Base-by-base conservation (phyloP, 2,888 invertebrate species). In the Agonopterix arenella region DNA sequence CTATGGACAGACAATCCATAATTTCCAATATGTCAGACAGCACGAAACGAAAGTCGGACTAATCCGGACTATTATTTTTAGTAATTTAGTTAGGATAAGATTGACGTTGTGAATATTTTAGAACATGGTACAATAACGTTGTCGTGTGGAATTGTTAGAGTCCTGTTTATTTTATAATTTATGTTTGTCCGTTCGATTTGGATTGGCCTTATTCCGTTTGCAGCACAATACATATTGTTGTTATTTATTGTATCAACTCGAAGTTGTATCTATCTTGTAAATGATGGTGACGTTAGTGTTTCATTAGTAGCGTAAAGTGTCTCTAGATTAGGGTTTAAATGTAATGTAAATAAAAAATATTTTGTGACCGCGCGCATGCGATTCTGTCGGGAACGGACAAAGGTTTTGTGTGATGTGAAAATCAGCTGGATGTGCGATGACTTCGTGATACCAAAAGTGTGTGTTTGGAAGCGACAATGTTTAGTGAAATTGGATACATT, bases 401-500 rank as follows among this genome's bases (percentile, higher is more conserved):
- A 90, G 90, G 90, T 90, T 90, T 90, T 89, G 86, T 90, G 88
- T 84, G 81, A 75, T 84, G 86, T 84, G 85, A 74, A 81, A 85
- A 86, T 90, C 90, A 90, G 90, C 90, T 90, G 90, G 89, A 78
- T 77, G 79, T 88, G 90, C 85, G 74, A 90, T 90, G 90, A 86
- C 86, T 89, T 88, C 83, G 84, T 84, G 82, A 76, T 80, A 76
- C 66, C 66, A 77, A 79, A 82, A 84, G 77, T 79, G 85, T 80
- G 79, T 80, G 80, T 75, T 79, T 73, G 62, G 70, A 76, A 80
- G 80, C 80, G 76, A 90, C 90, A 90, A 91, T 91, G 91, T 90
- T 91, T 74, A 90, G 90, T 90, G 91, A 90, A 88, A 90, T 90
- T 89, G 90, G 90, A 90, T 92, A 92, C 84, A 90, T 92, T 82